phyloP scores from a whole-genome alignment of 2,113 vertebrate species.

The Melanerpes aurifrons region DNA sequence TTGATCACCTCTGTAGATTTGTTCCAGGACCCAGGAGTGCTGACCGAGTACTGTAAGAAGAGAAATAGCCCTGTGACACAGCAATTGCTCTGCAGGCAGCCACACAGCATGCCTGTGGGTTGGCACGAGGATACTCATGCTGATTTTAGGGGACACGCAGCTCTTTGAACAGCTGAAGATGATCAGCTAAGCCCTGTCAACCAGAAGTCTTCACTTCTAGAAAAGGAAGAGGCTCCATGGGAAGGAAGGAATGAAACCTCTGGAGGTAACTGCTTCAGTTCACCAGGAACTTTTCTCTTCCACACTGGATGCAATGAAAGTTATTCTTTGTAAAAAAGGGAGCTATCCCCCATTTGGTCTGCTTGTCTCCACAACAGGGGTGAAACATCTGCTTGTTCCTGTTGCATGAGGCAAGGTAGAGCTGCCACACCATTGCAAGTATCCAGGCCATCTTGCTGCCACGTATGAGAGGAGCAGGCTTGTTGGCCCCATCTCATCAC shows the following conservation, averaged over 20 bases:
- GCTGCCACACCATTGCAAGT: background rate
- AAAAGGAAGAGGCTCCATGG: no score
- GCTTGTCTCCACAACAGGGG: background rate
- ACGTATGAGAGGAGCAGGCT: background rate
- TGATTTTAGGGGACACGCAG: background rate
- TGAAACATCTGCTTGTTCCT: background rate
- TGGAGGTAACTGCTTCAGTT: background rate
- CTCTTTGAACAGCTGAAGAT: background rate
- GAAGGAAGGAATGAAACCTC: background rate
- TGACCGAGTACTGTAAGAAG: background rate
- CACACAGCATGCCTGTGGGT: accelerated
- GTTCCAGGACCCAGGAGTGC: background rate
- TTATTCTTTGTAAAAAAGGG: background rate
- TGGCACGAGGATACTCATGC: background rate
- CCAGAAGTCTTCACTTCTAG: background rate
- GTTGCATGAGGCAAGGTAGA: background rate
- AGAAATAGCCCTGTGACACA: background rate
- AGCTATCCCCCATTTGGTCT: background rate
- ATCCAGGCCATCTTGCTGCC: background rate
- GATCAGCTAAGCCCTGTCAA: background rate
- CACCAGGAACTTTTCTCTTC: background rate
- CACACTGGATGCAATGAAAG: background rate
- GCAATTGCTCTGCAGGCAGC: background rate
- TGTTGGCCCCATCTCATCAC: background rate
- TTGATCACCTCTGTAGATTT: background rate